These are phyloP conservation scores for Erpornis zantholeuca DNA, from an alignment of 2,113 vertebrate species.

Conservation along the genomic window DNA sequence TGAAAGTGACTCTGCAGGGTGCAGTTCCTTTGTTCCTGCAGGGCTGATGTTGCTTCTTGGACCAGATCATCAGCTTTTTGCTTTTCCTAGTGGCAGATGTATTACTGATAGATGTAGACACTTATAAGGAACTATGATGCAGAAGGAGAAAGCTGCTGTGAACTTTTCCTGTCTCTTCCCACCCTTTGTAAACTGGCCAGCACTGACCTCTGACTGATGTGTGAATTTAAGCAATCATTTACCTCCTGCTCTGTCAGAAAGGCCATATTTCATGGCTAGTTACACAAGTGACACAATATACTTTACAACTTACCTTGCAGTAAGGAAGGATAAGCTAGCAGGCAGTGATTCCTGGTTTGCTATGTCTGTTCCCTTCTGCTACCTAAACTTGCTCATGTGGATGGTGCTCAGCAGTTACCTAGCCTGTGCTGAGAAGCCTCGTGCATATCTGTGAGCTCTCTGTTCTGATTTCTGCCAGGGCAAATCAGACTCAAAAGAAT, in stretches of 20 bases:
- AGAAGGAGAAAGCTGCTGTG: neutral
- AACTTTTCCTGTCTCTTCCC: neutral
- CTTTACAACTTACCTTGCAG: neutral
- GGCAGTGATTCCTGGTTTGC: neutral
- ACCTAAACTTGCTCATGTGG: neutral
- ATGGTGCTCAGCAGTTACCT: neutral
- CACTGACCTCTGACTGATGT: neutral
- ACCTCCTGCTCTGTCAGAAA: neutral
- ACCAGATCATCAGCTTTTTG: neutral
- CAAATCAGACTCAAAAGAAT: neutral
- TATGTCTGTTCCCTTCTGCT: neutral
- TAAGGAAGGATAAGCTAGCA: neutral
- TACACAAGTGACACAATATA: rapidly evolving
- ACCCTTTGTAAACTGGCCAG: neutral
- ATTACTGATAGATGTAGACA: neutral
- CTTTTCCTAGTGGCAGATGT: neutral
- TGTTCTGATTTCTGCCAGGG: neutral
- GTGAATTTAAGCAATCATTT: neutral
- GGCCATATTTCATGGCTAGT: neutral
- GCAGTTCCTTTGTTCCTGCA: neutral
- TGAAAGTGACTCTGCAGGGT: neutral
- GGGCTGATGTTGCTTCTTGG: neutral
- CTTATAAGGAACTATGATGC: rapidly evolving
- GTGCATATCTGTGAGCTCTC: neutral
- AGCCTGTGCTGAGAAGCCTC: neutral